Conservation (phyloP, 2,113 vertebrate species). For the Protomyctophum bolini region DNA sequence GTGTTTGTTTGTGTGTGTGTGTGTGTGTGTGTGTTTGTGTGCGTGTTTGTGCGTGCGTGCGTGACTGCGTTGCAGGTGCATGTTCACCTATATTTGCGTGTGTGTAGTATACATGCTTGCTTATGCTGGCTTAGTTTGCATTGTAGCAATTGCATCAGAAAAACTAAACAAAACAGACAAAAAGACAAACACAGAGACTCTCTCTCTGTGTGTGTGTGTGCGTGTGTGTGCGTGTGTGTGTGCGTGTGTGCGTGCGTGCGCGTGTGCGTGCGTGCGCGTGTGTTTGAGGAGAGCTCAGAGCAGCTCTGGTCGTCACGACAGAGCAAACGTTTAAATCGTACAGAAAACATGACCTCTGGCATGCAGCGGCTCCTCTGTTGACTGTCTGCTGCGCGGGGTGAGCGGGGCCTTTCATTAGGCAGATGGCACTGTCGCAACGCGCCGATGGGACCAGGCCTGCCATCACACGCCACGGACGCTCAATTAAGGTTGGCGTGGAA, state of each 20-base stretch:
- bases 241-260: slow-evolving; percentile 17
- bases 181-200: neutral
- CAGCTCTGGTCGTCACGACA: slow-evolving; percentile 32
- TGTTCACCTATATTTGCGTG: neutral
- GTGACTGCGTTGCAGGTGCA: neutral
- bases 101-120: neutral
- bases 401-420: slow-evolving; percentile 13
- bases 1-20: slow-evolving; percentile 24
- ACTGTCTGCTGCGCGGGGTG: slow-evolving; percentile 24
- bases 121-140: neutral
- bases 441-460: neutral
- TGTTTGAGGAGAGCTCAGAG: slow-evolving; percentile 57
- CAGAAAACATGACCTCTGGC: slow-evolving; percentile 44
- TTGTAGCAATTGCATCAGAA: too few relatives aligned
- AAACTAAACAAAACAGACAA: too few relatives aligned
- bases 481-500: neutral
- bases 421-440: neutral
- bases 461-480: neutral
- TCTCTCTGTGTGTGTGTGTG: neutral
- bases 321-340: slow-evolving; percentile 55
- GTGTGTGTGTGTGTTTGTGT: slow-evolving; percentile 13
- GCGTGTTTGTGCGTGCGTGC: slow-evolving; percentile 17
- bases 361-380: slow-evolving; percentile 26
- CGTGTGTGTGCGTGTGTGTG: neutral
- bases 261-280: slow-evolving; percentile 4